A percentile compares a stretch with the other conserved stretches of the same genome.
Evolutionary conservation across 2,113 vertebrate genomes (phyloP).

Genomic region (Seriola dumerili): DNA sequence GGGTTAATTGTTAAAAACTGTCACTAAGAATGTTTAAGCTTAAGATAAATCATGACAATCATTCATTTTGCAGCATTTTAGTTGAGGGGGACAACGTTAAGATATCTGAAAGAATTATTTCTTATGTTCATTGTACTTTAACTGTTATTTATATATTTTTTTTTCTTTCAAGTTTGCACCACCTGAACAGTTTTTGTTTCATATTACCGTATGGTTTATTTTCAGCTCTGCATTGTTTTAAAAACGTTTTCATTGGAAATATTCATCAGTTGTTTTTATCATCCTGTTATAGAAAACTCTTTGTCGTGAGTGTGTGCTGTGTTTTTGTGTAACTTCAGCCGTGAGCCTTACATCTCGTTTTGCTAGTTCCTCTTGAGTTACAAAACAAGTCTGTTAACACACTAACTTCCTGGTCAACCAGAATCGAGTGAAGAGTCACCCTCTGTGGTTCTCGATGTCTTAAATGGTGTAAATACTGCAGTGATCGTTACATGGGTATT

Average conservation of each 20-base stretch:
- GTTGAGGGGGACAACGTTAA: slow-evolving; percentile 42
- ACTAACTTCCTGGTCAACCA: slow-evolving; percentile 50
- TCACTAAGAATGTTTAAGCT: slow-evolving; percentile 58
- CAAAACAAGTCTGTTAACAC: slow-evolving; percentile 56
- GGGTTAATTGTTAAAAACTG: slow-evolving; percentile 37
- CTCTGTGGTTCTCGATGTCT: slow-evolving; percentile 51
- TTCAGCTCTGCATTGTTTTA: slow-evolving; percentile 16
- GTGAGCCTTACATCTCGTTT: slow-evolving; percentile 47
- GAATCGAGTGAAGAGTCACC: neutral
- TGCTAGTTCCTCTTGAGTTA: slow-evolving; percentile 47
- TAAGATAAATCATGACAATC: slow-evolving; percentile 72
- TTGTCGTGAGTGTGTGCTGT: slow-evolving; percentile 48
- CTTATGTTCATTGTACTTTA: slow-evolving; percentile 59
- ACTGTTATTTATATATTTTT: slow-evolving; percentile 74
- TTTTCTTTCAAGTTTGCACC: slow-evolving; percentile 42
- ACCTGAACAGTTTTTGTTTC: slow-evolving; percentile 30
- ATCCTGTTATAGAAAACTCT: slow-evolving; percentile 11
- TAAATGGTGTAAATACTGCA: slow-evolving; percentile 70
- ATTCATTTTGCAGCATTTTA: slow-evolving; percentile 54
- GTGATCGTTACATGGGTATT: slow-evolving; percentile 54
- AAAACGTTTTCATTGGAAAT: slow-evolving; percentile 8
- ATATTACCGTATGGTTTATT: slow-evolving; percentile 11
- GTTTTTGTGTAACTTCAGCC: slow-evolving; percentile 34
- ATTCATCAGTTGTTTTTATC: slow-evolving; percentile 22
- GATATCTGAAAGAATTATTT: slow-evolving; percentile 45